These are phyloP conservation scores for Drymonia ruficornis DNA, from an alignment of 2,888 invertebrate species.

Conservation along the genomic window DNA sequence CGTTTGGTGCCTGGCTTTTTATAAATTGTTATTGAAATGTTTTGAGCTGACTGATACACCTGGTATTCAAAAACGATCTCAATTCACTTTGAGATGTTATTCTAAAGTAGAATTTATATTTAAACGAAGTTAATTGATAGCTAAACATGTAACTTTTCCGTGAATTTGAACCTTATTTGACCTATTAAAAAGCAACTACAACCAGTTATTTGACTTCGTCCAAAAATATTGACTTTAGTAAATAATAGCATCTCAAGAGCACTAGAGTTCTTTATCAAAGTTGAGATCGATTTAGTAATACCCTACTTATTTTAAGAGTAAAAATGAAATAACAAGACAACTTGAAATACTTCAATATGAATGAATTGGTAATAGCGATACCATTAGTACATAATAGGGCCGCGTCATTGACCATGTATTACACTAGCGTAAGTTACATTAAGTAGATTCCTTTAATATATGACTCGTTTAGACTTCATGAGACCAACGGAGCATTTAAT, in stretches of 20 bases:
- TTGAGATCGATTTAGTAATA: constrained; percentile 8
- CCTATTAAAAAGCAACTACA: too few relatives aligned
- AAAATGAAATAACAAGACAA: constrained; percentile 12
- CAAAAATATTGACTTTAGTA: too few relatives aligned
- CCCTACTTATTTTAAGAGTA: constrained; percentile 10
- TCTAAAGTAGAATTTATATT: too few relatives aligned
- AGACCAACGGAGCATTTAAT: constrained; percentile 62
- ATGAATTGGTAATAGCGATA: constrained; percentile 20
- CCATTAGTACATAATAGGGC: constrained; percentile 26
- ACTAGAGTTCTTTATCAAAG: too few relatives aligned
- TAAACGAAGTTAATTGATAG: too few relatives aligned
- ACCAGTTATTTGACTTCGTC: too few relatives aligned
- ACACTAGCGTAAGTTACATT: constrained; percentile 51
- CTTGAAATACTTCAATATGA: constrained; percentile 40
- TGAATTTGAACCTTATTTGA: too few relatives aligned
- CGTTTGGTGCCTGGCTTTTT: constrained; percentile 69
- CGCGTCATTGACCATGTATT: constrained; percentile 47
- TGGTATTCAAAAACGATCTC: too few relatives aligned
- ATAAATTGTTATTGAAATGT: constrained; percentile 55
- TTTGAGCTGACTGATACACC: constrained; percentile 49
- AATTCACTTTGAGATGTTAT: too few relatives aligned
- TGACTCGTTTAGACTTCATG: constrained; percentile 47
- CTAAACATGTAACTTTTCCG: too few relatives aligned
- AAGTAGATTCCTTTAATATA: constrained; percentile 57
- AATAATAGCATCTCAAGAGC: too few relatives aligned